phyloP scores from a whole-genome alignment of 1,140 invertebrate genomes.

The Platorchestia sp. region DNA sequence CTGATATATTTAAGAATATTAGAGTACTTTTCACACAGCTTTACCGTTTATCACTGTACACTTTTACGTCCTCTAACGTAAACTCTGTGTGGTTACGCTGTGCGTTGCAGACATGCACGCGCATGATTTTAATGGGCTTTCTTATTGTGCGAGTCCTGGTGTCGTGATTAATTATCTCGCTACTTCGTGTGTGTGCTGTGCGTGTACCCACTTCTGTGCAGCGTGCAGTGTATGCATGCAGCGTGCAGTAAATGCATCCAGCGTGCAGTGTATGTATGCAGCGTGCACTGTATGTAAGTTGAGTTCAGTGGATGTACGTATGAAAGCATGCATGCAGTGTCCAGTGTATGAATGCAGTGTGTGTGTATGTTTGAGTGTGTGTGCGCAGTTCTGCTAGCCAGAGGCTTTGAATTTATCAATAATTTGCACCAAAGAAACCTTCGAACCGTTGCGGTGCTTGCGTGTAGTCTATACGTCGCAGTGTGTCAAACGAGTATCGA shows the following conservation, averaged over 20 bases:
- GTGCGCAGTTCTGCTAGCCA: background rate
- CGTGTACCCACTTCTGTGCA: too few species aligned
- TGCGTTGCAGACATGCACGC: background rate
- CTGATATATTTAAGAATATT: too few species aligned
- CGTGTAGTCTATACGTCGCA: background rate
- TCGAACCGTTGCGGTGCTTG: background rate
- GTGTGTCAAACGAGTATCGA: background rate
- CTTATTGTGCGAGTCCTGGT: background rate
- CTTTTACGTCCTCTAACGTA: background rate
- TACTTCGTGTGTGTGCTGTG: too few species aligned
- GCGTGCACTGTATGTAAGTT: too few species aligned
- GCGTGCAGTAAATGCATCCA: too few species aligned
- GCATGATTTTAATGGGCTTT: background rate
- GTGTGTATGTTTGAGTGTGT: background rate
- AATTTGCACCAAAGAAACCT: background rate
- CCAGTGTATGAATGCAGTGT: too few species aligned
- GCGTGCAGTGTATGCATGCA: too few species aligned
- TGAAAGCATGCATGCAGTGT: too few species aligned
- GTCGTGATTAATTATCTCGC: background rate
- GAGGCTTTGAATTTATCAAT: background rate
- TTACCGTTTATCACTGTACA: background rate
- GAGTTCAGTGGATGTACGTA: too few species aligned
- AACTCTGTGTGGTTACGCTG: background rate
- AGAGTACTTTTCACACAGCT: too few species aligned
- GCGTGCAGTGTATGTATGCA: too few species aligned